Evolutionary conservation across 2,113 vertebrate genomes (phyloP).

Genomic region (Climacteris rufus): DNA sequence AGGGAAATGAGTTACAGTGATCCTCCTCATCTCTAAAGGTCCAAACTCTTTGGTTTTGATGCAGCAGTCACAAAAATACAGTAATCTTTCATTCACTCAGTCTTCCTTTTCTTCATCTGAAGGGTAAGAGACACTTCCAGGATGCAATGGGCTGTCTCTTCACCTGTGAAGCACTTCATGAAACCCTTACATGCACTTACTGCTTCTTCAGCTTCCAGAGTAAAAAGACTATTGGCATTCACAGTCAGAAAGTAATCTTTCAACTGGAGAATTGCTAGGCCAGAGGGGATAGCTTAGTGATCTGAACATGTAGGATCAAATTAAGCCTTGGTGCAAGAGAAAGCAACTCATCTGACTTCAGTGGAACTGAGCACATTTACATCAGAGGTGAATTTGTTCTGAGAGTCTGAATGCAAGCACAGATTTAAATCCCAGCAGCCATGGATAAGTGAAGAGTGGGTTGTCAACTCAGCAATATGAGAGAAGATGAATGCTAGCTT

Average conservation of each 20-base stretch:
- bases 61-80: neutral
- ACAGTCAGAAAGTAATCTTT: constrained; percentile 5
- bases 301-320: constrained; percentile 3
- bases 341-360: neutral
- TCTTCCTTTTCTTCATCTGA: neutral
- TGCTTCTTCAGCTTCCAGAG: neutral
- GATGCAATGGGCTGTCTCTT: neutral
- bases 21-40: neutral
- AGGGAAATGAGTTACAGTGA: neutral
- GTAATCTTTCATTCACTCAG: neutral
- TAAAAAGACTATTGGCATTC: neutral
- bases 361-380: neutral
- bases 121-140: neutral
- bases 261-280: neutral
- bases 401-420: neutral
- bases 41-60: neutral
- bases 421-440: neutral
- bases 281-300: constrained; percentile 6
- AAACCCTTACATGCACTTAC: neutral
- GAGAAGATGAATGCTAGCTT: neutral
- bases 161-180: neutral
- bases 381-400: neutral
- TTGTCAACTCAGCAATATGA: neutral
- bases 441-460: neutral
- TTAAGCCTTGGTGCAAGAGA: neutral